A percentile compares a stretch with the other conserved stretches of the same genome.
These are phyloP conservation scores for Irena cyanogastra DNA, from an alignment of 2,113 vertebrate species.

Conservation along the genomic window DNA sequence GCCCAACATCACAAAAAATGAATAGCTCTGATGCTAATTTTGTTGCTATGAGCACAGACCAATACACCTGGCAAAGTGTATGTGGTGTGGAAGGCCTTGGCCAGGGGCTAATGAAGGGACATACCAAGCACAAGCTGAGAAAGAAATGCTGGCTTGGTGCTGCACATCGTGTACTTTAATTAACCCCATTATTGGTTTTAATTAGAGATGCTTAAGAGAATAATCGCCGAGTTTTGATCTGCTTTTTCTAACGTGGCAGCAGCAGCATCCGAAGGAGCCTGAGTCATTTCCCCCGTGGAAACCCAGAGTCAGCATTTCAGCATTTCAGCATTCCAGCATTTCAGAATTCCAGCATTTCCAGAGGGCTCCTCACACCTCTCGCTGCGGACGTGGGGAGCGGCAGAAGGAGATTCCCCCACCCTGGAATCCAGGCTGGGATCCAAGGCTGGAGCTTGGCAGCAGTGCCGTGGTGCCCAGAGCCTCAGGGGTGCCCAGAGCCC, in stretches of 20 bases:
- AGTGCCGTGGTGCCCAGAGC: rapidly evolving
- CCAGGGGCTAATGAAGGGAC: background rate
- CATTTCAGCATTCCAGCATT: too few relatives aligned
- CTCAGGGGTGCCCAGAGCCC: too few relatives aligned
- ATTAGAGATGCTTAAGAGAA: background rate
- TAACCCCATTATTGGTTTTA: background rate
- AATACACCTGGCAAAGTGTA: background rate
- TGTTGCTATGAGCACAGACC: background rate
- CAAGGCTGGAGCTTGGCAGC: background rate
- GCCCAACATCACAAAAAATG: background rate
- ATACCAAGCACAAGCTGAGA: background rate
- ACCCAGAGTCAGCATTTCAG: background rate
- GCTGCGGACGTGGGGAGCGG: background rate
- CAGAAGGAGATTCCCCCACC: background rate
- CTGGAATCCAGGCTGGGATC: background rate
- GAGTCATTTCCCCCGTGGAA: rapidly evolving
- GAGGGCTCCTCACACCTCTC: background rate
- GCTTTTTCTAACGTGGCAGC: background rate
- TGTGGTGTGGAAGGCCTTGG: background rate
- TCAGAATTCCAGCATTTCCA: slow-evolving; percentile 7
- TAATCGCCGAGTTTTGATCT: background rate
- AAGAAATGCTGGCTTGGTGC: background rate
- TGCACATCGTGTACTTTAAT: background rate
- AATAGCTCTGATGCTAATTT: background rate
- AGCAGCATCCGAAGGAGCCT: background rate